These are phyloP conservation scores for Drosophila fulvimacula DNA, from an alignment of 2,888 invertebrate genomes.

Conservation along the genomic window DNA sequence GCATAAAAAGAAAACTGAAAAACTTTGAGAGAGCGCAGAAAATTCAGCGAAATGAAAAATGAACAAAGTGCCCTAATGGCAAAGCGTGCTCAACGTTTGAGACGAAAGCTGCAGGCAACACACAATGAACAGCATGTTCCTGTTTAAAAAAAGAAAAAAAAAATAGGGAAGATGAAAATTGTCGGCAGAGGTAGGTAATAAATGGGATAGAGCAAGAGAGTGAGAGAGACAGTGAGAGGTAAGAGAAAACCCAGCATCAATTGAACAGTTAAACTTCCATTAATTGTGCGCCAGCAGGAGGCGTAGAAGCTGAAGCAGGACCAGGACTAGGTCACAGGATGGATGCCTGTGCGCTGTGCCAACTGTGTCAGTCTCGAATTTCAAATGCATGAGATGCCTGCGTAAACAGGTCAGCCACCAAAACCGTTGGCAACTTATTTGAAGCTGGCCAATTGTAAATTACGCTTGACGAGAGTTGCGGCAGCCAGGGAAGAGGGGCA, in stretches of 20 bases:
- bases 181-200: constrained; percentile 23
- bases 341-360: constrained; percentile 32
- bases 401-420: constrained; percentile 69
- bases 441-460: constrained; percentile 48
- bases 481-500: not conserved
- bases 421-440: constrained; percentile 57
- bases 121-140: constrained; percentile 72
- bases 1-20: constrained; percentile 62
- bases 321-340: constrained; percentile 10
- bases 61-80: constrained; percentile 77
- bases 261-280: constrained; percentile 83
- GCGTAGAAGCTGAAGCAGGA: constrained; percentile 1
- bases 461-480: not conserved
- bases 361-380: constrained; percentile 74
- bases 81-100: constrained; percentile 39
- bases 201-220: constrained; percentile 10
- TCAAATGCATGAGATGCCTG: constrained; percentile 70
- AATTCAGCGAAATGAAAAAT: constrained; percentile 82
- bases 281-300: constrained; percentile 73
- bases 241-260: constrained; percentile 69
- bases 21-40: constrained; percentile 69
- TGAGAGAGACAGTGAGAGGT: constrained; percentile 32
- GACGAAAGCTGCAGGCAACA: constrained; percentile 5
- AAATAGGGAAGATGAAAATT: not conserved
- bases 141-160: constrained; percentile 53